Conservation (phyloP, 1,140 invertebrate genomes). For the Neodiprion virginianus region DNA sequence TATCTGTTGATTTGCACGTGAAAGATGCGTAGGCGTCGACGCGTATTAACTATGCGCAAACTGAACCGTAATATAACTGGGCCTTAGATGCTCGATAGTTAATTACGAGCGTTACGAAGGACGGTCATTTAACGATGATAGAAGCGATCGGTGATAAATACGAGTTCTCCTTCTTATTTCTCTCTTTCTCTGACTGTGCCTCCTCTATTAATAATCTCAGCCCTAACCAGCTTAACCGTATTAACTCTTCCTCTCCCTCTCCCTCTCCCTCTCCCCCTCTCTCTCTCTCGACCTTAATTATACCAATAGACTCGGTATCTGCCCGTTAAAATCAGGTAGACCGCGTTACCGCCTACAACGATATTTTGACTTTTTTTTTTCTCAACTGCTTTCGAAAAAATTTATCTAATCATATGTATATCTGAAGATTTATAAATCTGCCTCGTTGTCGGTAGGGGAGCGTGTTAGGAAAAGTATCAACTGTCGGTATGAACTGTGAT, state of each 20-base stretch:
- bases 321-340: not conserved
- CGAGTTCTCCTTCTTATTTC: not conserved
- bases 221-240: not conserved
- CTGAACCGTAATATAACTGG: not conserved
- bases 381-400: not conserved
- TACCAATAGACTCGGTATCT: conserved; percentile 1
- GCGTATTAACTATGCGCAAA: not conserved
- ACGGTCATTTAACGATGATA: conserved; percentile 13
- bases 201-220: not conserved
- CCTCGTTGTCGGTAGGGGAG: not conserved
- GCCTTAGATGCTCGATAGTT: not conserved
- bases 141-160: conserved; percentile 14
- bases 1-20: too few relatives aligned
- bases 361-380: not conserved
- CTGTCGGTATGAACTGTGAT: not conserved
- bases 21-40: too few relatives aligned
- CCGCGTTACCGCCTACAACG: not conserved
- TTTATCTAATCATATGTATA: not conserved
- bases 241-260: not conserved
- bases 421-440: not conserved
- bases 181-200: not conserved
- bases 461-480: not conserved
- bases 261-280: not conserved
- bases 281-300: conserved; percentile 5
- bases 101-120: not conserved